Percentiles rank a stretch among this genome's conserved stretches.
Evolutionary conservation across 2,113 vertebrate genomes (phyloP).

Genomic region (Calypte anna): DNA sequence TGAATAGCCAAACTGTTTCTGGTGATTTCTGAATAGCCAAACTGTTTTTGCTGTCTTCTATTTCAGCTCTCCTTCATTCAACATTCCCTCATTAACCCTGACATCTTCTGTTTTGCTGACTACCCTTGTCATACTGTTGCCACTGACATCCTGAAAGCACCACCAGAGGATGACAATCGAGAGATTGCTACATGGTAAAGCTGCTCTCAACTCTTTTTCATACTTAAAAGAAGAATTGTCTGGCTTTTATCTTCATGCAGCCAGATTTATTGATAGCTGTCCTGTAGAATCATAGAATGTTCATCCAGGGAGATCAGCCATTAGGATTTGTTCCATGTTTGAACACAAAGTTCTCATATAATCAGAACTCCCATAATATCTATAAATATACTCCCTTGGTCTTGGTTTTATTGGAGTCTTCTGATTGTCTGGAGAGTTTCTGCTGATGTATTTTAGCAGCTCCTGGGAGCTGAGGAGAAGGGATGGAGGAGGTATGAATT

Average conservation of each 20-base stretch:
- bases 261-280: not conserved
- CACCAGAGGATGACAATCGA: slow-evolving; percentile 98
- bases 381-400: not conserved
- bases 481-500: not conserved
- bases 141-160: slow-evolving; percentile 98
- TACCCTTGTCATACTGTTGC: slow-evolving; percentile 95
- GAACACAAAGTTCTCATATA: not conserved
- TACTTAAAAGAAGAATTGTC: not conserved
- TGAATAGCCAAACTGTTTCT: too few relatives aligned
- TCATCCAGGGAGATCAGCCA: not conserved
- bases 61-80: slow-evolving; percentile 96
- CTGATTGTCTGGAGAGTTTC: not conserved
- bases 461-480: not conserved
- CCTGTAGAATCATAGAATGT: not conserved
- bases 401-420: not conserved
- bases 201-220: not conserved
- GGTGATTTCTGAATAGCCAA: not conserved
- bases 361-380: not conserved
- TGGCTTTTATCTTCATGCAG: not conserved
- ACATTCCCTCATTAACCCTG: slow-evolving; percentile 96
- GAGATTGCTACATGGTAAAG: slow-evolving; percentile 98
- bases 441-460: not conserved
- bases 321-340: not conserved
- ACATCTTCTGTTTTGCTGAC: slow-evolving; percentile 98
- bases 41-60: not conserved